Base-by-base conservation (phyloP, 2,113 vertebrate species). In the Solenodon paradoxus region DNA sequence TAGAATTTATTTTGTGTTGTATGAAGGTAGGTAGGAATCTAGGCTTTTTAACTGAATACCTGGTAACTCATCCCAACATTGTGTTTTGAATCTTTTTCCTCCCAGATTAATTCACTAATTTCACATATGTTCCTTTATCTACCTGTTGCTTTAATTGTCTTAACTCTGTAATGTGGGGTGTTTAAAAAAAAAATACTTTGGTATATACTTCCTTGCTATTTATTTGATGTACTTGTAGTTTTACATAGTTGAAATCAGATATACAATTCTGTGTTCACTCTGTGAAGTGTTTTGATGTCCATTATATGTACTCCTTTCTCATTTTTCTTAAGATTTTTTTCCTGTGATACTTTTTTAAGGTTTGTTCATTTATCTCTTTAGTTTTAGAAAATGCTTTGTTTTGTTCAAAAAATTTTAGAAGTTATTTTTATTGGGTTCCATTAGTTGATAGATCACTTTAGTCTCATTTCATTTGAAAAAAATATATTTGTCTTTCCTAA, bases 401-500 rank as follows among this genome's bases (percentile, higher is more conserved):
- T 66, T 22, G 19, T 55, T 91, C 10, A 71, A 82, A 61, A 71
- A 57, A 38, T 26, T 81, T 85, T 53, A 82, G 28, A 79, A 61
- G n/a, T 28, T 42, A 1, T 72, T 49, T 84, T 88, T 83, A 55
- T 63, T 90, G 45, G 32, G 40, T 97, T 79, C 8, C 49, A 35
- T 93, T 81, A 83, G 32, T 57, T 80, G 88, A 59, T 45, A 53
- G 30, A 83, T 72, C 49, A 88, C 24, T 85, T 90, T 90, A 55
- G n/a, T 19, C 8, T 75, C 26, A 61, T 80, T 24, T 9, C 57
- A 13, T 19, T 45, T n/a, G n/a, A n/a, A 42, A 61, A 49, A 63
- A 59, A n/a, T 26, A 28, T 74, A n/a, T 94, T 90, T 63, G 38
- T 38, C 35, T 68, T 95, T 95, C 83, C 45, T 35, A 63, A 95